A percentile compares a stretch with the other conserved stretches of the same genome.
Conservation (phyloP, 1,140 invertebrate species). For the Drosophila oshimai region DNA sequence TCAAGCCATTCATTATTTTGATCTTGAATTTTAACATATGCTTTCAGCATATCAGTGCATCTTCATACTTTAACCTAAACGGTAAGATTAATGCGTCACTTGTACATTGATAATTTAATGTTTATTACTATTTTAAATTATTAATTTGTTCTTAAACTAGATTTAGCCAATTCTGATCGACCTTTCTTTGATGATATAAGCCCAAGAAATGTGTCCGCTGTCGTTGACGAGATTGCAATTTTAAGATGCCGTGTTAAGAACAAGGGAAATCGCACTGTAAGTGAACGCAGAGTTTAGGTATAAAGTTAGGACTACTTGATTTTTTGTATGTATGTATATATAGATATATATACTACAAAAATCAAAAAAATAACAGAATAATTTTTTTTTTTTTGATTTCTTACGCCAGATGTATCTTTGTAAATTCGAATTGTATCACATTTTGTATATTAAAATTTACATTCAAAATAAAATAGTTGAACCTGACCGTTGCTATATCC, state of each 20-base stretch:
- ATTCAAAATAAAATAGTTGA: too few species aligned
- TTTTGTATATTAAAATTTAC: too few species aligned
- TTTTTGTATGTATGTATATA: too few species aligned
- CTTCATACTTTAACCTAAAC: conserved; percentile 53
- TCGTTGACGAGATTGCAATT: conserved; percentile 91
- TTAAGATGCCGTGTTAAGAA: conserved; percentile 93
- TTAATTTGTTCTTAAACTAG: conserved; percentile 14
- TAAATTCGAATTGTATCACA: too few species aligned
- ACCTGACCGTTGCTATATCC: too few species aligned
- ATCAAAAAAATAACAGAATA: too few species aligned
- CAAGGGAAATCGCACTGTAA: conserved; percentile 93
- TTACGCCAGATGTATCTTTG: too few species aligned
- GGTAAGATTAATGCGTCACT: conserved; percentile 65
- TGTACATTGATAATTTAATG: conserved; percentile 4
- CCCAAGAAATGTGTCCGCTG: conserved; percentile 90
- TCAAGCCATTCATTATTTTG: conserved; percentile 52
- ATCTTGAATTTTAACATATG: conserved; percentile 66
- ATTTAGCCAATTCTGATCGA: conserved; percentile 83
- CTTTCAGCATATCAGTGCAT: conserved; percentile 59
- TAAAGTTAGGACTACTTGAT: too few species aligned
- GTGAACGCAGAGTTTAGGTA: neutral
- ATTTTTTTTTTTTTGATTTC: too few species aligned
- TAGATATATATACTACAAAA: too few species aligned
- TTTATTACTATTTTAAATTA: neutral
- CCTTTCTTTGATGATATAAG: conserved; percentile 94